A percentile compares a stretch with the other conserved stretches of the same genome.
Evolutionary conservation across 2,797 vertebrate species (phyloP).

Genomic region (Anolis apletophallus): DNA sequence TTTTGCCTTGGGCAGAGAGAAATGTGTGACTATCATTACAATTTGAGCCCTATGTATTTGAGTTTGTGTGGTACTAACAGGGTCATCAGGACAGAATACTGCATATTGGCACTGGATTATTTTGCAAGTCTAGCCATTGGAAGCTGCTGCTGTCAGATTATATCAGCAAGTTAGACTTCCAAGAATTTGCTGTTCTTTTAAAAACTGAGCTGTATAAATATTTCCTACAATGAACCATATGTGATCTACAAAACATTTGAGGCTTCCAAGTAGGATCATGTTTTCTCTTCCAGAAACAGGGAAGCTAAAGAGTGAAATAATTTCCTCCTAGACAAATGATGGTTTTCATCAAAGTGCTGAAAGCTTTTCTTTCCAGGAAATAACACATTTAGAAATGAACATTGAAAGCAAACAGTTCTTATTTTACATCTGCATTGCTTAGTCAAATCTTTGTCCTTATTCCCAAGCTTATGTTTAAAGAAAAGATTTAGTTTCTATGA

Average conservation of each 20-base stretch:
- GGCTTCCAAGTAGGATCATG: rapidly evolving
- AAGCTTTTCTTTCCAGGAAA: not conserved
- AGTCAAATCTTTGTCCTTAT: not conserved
- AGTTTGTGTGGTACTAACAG: too few relatives aligned
- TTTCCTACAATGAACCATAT: not conserved
- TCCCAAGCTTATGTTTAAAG: not conserved
- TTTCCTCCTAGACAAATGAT: not conserved
- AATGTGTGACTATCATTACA: too few relatives aligned
- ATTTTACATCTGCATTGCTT: slow-evolving; percentile 4
- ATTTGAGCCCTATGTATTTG: too few relatives aligned
- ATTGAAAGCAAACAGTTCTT: not conserved
- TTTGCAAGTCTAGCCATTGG: not conserved
- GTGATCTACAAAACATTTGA: not conserved
- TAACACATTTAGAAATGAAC: slow-evolving; percentile 38
- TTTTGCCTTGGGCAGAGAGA: too few relatives aligned
- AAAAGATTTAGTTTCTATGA: not conserved
- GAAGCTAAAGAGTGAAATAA: not conserved
- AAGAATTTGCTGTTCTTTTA: not conserved
- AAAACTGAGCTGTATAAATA: not conserved
- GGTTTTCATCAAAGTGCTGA: not conserved
- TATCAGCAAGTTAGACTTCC: not conserved
- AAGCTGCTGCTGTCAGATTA: not conserved
- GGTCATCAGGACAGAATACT: too few relatives aligned
- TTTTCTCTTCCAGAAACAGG: not conserved
- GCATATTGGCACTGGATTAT: too few relatives aligned